Evolutionary conservation across 2,888 invertebrate species (phyloP).

Genomic region (Steinernema scapterisci): DNA sequence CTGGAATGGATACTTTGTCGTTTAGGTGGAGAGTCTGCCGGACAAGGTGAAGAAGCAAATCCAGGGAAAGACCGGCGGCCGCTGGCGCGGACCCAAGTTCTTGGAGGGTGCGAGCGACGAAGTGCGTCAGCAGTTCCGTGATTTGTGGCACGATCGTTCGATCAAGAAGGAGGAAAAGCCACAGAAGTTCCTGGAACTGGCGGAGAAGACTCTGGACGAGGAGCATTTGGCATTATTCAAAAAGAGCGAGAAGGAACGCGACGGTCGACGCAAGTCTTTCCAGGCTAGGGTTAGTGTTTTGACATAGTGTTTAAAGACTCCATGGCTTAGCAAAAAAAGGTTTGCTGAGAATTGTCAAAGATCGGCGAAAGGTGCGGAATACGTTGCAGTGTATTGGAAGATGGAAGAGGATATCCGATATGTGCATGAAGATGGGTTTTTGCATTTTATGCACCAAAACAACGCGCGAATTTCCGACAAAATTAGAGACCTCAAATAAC

Average conservation of each 20-base stretch:
- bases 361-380: too few species aligned
- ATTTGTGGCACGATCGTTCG: slow-evolving; percentile 47
- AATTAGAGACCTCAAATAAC: too few species aligned
- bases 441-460: too few species aligned
- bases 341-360: too few species aligned
- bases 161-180: slow-evolving; percentile 48
- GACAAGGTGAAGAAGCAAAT: slow-evolving; percentile 34
- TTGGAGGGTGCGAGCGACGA: slow-evolving; percentile 36
- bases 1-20: neutral
- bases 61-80: slow-evolving; percentile 21
- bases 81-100: slow-evolving; percentile 35
- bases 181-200: slow-evolving; percentile 50
- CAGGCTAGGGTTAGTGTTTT: neutral
- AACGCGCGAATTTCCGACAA: too few species aligned
- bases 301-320: too few species aligned
- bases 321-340: too few species aligned
- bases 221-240: slow-evolving; percentile 19
- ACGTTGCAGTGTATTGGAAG: too few species aligned
- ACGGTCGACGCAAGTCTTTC: slow-evolving; percentile 8
- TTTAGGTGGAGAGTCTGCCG: slow-evolving; percentile 16
- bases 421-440: too few species aligned
- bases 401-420: too few species aligned
- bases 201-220: slow-evolving; percentile 41
- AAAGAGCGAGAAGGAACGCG: slow-evolving; percentile 27
- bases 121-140: slow-evolving; percentile 46